Evolutionary conservation across 2,888 invertebrate genomes (phyloP), one percentile per base, ranked within the genome.

Genomic region (Agonopterix arenella): DNA sequence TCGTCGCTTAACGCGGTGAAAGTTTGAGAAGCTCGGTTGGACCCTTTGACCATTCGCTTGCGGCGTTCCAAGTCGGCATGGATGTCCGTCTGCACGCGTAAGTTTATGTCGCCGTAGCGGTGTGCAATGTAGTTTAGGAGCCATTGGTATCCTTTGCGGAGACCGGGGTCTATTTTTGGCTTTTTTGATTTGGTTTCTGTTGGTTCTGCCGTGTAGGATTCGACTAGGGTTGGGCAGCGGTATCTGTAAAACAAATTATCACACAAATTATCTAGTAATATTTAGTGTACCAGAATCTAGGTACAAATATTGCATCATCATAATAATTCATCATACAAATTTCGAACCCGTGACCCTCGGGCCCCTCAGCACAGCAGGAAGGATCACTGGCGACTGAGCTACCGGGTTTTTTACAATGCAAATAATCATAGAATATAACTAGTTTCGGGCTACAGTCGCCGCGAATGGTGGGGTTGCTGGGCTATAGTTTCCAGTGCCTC

Each of bases 161-260:
- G 91, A 0, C 92, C 92, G 0, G 90, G 90, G 64, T 95, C 94
- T 52, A 93, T 80, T 76, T 92, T 92, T 2, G 80, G 76, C 47
- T 90, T 90, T 28, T 74, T 82, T 0, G 46, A 44, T 36, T 47
- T 58, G n/a, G 71, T 69, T 3, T 65, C 54, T 0, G 66, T 61
- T 11, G 77, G 73, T 38, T 53, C 50, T 0, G 93, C 92, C 11
- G 91, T 91, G 80, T 94, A 94, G 2, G 93, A 92, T 80, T 96
- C 95, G 0, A 97, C 93, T 70, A 95, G 85, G 0, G 96, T 96
- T 0, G 95, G 95, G 73, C 96, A 95, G 66, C 93, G 91, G 73
- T 93, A 93, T 58, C 90, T 90, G 71, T 9, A 40, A 40, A 4
- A 40, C 28, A n/a, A 38, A 38, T 38, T 5, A 9, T 38, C 9